Percentiles rank a stretch among this genome's conserved stretches.
phyloP scores from a whole-genome alignment of 2,113 vertebrate species.

The Ia io region DNA sequence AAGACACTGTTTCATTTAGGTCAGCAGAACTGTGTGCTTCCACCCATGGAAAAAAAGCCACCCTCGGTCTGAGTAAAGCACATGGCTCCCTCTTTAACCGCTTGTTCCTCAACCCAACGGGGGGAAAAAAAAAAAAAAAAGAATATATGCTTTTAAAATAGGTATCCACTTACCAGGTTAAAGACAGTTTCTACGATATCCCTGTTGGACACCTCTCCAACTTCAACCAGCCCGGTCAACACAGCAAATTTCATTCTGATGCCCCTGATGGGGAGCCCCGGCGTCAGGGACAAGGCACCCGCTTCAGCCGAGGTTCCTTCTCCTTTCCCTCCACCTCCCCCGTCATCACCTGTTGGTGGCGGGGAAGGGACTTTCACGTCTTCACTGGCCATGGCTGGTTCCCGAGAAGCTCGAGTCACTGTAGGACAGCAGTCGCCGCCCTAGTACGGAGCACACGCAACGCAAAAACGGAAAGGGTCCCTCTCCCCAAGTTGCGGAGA shows the following conservation, averaged over 20 bases:
- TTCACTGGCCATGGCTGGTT: slow-evolving; percentile 81
- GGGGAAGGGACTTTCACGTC: slow-evolving; percentile 72
- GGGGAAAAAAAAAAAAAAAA: not conserved
- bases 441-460: not conserved
- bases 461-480: not conserved
- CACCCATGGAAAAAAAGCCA: slow-evolving; percentile 45
- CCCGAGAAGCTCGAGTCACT: not conserved
- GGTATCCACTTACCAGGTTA: slow-evolving; percentile 91
- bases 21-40: slow-evolving; percentile 15
- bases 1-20: slow-evolving; percentile 17
- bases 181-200: slow-evolving; percentile 97
- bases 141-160: slow-evolving; percentile 35
- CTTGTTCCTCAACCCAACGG: not conserved
- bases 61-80: not conserved
- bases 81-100: not conserved
- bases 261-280: slow-evolving; percentile 92
- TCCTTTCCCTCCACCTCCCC: slow-evolving; percentile 72
- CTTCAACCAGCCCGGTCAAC: slow-evolving; percentile 92
- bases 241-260: slow-evolving; percentile 98
- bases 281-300: slow-evolving; percentile 82
- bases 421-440: not conserved
- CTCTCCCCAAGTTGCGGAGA: slow-evolving; percentile 7
- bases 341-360: slow-evolving; percentile 82
- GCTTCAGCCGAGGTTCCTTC: slow-evolving; percentile 62
- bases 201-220: slow-evolving; percentile 94